phyloP scores from a whole-genome alignment of 2,797 vertebrate species.

The Meda fulgida region DNA sequence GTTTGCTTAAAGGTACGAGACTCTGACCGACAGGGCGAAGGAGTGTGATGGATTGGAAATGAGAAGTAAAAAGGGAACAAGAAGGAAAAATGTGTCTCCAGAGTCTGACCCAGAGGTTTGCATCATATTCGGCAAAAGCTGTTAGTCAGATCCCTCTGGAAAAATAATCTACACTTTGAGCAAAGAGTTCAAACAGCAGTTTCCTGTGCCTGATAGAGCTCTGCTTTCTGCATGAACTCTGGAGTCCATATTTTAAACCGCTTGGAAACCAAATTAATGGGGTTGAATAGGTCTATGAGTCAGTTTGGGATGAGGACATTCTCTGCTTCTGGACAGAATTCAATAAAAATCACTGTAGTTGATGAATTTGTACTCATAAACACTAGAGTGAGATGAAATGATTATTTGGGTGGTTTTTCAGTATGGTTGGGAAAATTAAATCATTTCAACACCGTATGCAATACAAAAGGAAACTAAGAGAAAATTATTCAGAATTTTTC shows the following conservation, averaged over 20 bases:
- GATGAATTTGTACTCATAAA: slow-evolving; percentile 15
- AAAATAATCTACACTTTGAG: slow-evolving; percentile 55
- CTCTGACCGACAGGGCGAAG: slow-evolving; percentile 32
- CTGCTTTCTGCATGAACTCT: slow-evolving; percentile 37
- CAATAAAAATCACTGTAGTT: slow-evolving; percentile 11
- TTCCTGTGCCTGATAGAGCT: slow-evolving; percentile 38
- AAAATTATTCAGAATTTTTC: neutral
- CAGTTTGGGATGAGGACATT: slow-evolving; percentile 2
- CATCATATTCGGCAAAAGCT: slow-evolving; percentile 40
- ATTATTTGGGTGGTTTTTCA: slow-evolving; percentile 19
- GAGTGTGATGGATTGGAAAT: slow-evolving; percentile 61
- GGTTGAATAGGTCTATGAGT: slow-evolving; percentile 13
- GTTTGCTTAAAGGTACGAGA: slow-evolving; percentile 39
- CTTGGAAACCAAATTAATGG: slow-evolving; percentile 16
- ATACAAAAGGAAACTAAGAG: neutral
- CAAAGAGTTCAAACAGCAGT: slow-evolving; percentile 54
- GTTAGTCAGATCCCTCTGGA: slow-evolving; percentile 41
- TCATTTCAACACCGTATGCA: neutral
- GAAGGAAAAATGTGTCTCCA: slow-evolving; percentile 39
- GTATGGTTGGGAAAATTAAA: neutral
- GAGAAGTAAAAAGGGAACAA: slow-evolving; percentile 52
- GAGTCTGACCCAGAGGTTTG: slow-evolving; percentile 49
- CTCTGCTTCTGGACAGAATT: slow-evolving; percentile 22
- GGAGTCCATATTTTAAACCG: neutral
- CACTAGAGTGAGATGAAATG: neutral